Evolutionary conservation across 1,140 invertebrate genomes (phyloP).

Genomic region (Aphelenchoides avenae): DNA sequence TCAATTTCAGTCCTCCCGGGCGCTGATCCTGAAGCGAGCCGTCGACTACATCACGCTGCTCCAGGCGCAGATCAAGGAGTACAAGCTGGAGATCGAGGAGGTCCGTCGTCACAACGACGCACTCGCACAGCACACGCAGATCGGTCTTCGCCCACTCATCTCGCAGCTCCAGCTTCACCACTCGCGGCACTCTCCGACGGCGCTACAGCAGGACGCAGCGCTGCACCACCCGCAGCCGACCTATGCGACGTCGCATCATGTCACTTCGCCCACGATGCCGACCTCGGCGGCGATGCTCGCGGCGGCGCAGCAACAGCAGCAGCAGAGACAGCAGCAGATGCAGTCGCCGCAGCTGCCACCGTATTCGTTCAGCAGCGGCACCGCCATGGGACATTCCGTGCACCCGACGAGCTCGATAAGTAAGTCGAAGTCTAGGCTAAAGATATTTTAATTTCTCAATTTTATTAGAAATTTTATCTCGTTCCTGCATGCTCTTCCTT

Average conservation of each 20-base stretch:
- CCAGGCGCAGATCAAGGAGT: constrained; percentile 28
- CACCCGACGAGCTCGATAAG: too few relatives aligned
- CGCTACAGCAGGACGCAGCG: neutral
- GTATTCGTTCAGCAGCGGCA: constrained; percentile 4
- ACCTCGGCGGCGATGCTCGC: constrained; percentile 2
- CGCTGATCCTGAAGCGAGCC: constrained; percentile 46
- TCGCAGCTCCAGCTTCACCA: constrained; percentile 13
- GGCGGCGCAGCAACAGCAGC: constrained; percentile 5
- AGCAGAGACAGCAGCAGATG: neutral
- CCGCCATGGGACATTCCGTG: neutral
- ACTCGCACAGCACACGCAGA: constrained; percentile 14
- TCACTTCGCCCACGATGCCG: too few relatives aligned
- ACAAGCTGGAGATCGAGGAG: constrained; percentile 35
- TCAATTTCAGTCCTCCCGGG: constrained; percentile 46
- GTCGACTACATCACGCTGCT: constrained; percentile 45
- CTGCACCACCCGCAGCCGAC: neutral
- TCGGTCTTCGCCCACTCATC: constrained; percentile 11
- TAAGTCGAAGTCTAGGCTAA: too few relatives aligned
- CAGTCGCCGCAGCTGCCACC: neutral
- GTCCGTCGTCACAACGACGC: constrained; percentile 36
- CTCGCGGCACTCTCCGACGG: neutral
- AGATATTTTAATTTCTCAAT: too few relatives aligned
- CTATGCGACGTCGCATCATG: too few relatives aligned
- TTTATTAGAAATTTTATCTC: too few relatives aligned
- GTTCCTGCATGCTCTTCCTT: too few relatives aligned